These are phyloP conservation scores for Ptyas mucosa DNA, from an alignment of 2,113 vertebrate genomes.

Conservation along the genomic window DNA sequence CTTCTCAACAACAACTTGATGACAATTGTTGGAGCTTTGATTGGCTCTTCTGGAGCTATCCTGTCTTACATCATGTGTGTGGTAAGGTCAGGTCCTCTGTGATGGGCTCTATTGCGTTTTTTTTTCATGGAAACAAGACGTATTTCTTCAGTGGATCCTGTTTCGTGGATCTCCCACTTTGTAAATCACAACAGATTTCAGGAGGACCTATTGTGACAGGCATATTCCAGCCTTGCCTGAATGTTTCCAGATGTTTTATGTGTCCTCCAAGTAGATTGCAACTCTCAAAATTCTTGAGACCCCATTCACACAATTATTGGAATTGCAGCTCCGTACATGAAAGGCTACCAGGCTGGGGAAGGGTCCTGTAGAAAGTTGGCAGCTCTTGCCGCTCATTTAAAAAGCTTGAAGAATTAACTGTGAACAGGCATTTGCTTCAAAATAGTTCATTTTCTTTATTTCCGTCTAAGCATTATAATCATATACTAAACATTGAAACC, in stretches of 20 bases:
- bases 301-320: background rate
- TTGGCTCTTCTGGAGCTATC: slow-evolving; percentile 82
- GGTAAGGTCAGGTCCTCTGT: slow-evolving; percentile 66
- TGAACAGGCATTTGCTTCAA: background rate
- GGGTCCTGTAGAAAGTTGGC: background rate
- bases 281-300: background rate
- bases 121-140: slow-evolving; percentile 2
- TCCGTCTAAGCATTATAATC: background rate
- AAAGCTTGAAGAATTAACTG: background rate
- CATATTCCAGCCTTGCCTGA: background rate
- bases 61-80: slow-evolving; percentile 86
- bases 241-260: background rate
- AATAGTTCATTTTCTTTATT: background rate
- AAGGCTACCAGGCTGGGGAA: background rate
- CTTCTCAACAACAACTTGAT: slow-evolving; percentile 84
- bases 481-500: background rate
- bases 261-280: background rate
- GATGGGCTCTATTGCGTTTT: background rate
- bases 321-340: background rate
- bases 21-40: slow-evolving; percentile 79
- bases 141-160: background rate
- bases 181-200: background rate
- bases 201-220: background rate
- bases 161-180: background rate
- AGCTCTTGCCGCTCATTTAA: background rate